Evolutionary conservation across 2,888 invertebrate genomes (phyloP), one percentile per base, ranked within the genome.

Genomic region (Melikaiella ostensackeni): DNA sequence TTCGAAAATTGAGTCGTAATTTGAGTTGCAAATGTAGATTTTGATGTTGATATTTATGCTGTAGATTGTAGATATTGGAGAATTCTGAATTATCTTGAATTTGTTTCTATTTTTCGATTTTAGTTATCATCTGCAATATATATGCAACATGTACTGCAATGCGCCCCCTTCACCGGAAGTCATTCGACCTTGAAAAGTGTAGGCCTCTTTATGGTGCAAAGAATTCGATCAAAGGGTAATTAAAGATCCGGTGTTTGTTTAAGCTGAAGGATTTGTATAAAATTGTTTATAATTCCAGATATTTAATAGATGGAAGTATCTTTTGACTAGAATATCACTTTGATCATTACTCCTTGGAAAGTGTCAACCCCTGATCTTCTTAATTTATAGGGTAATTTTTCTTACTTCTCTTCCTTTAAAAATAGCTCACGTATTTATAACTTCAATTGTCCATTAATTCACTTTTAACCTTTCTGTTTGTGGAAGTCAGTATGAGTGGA

Each of bases 131-230:
- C 16, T 46, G 42, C 46, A 46, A 66, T 66, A 11, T 27, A 66
- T 46, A 66, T 66, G 42, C 42, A 46, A 55, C 9, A 9, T 9
- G 8, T 19, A 46, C 66, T 66, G 66, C 66, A 66, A 16, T 66
- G 66, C 66, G 66, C 42, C 66, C 46, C 13, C 66, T 66, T 66
- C 66, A 27, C 42, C 30, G 66, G 30, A 46, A 66, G n/a, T 30
- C 5, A 19, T 19, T 66, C 66, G 46, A 46, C 66, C 66, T 66
- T 66, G 46, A 30, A 46, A 66, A 21, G 21, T 66, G 46, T 38
- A 16, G 4, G 27, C 19, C 27, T 66, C 24, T 38, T 66, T 50
- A 50, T n/a, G n/a, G 50, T 2, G 8, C 11, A 42, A 27, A 42
- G 24, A 21, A 27, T 27, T 66, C 27, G 66, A 27, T 46, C 9